Conservation (phyloP, 2,888 invertebrate species). For the Myopa tessellatipennis region DNA sequence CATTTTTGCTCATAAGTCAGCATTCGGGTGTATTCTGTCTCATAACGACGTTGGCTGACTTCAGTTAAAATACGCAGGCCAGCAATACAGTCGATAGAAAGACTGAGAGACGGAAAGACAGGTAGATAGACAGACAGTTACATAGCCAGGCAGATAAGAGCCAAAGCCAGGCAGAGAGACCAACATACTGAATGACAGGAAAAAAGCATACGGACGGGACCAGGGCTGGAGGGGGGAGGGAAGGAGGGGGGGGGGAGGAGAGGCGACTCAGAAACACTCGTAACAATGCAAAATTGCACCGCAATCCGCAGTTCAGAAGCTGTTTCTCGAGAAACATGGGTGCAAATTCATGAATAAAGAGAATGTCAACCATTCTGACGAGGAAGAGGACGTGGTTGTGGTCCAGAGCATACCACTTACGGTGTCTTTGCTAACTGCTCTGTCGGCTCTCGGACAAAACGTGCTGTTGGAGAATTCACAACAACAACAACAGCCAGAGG, state of each 20-base stretch:
- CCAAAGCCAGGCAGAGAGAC: neutral
- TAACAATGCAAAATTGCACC: neutral
- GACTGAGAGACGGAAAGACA: neutral
- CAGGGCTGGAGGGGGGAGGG: neutral
- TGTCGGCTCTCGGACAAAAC: neutral
- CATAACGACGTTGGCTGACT: neutral
- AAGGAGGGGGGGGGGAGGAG: too few species aligned
- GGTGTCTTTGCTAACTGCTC: neutral
- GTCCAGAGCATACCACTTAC: neutral
- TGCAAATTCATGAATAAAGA: slow-evolving; percentile 7
- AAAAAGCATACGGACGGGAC: neutral
- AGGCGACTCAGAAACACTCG: neutral
- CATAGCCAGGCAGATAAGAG: neutral
- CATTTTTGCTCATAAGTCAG: neutral
- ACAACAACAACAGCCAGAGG: neutral
- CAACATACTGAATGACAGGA: neutral
- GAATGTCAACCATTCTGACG: neutral
- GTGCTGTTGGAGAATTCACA: neutral
- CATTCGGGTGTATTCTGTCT: neutral
- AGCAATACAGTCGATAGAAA: neutral
- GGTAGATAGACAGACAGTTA: neutral
- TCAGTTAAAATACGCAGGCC: neutral
- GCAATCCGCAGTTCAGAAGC: neutral
- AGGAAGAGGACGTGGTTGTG: neutral
- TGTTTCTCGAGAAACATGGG: neutral